Evolutionary conservation across 1,140 invertebrate species (phyloP).

Genomic region (Drosophila grimshawi): DNA sequence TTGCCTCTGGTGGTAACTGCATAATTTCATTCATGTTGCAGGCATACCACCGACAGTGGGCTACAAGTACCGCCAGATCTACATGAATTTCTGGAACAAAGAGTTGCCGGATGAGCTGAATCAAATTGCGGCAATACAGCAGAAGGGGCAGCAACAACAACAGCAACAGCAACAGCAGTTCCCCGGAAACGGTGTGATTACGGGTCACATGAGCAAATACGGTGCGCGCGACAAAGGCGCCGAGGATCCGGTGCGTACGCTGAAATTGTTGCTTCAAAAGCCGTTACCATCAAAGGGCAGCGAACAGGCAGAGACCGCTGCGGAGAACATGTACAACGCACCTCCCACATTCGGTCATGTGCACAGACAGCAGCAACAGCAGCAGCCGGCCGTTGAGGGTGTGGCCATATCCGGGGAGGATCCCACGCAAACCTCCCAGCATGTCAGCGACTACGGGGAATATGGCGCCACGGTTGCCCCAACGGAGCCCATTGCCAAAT

Average conservation of each 20-base stretch:
- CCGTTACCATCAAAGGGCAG: constrained; percentile 38
- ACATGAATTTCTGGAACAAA: constrained; percentile 91
- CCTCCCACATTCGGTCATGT: constrained; percentile 77
- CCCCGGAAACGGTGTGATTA: constrained; percentile 72
- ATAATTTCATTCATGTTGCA: constrained; percentile 73
- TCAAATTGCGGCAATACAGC: constrained; percentile 84
- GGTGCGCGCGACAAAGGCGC: constrained; percentile 70
- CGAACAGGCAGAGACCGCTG: constrained; percentile 56
- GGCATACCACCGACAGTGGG: constrained; percentile 88
- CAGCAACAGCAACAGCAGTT: constrained; percentile 21
- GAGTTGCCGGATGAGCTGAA: constrained; percentile 87
- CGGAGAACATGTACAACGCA: constrained; percentile 84
- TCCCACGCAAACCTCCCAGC: constrained; percentile 19
- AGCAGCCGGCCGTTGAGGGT: constrained; percentile 14
- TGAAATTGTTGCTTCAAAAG: constrained; percentile 75
- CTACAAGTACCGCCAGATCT: constrained; percentile 87
- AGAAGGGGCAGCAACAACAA: constrained; percentile 62
- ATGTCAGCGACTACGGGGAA: constrained; percentile 16
- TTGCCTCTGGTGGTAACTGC: neutral
- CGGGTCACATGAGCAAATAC: constrained; percentile 81
- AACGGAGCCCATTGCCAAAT: constrained; percentile 67
- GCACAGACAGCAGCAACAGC: constrained; percentile 45
- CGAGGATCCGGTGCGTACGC: constrained; percentile 75
- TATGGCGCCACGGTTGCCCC: constrained; percentile 7
- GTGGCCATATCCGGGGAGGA: constrained; percentile 23